Percentiles rank a stretch among this genome's conserved stretches.
These are phyloP conservation scores for Gopherus evgoodei DNA, from an alignment of 2,113 vertebrate genomes.

Conservation along the genomic window DNA sequence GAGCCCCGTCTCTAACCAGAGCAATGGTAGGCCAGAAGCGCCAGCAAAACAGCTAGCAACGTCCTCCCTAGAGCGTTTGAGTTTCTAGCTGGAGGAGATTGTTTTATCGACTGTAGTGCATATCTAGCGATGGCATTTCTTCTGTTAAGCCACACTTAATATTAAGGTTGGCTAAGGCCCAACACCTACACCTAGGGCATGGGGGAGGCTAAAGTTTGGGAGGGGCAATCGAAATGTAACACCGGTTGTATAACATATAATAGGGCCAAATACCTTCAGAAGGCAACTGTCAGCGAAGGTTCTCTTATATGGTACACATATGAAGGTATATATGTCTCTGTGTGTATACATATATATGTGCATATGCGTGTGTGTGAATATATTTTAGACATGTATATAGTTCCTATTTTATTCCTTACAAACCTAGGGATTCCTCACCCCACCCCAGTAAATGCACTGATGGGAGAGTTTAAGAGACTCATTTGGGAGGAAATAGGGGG, in stretches of 20 bases:
- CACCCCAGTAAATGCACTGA: not conserved
- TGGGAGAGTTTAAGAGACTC: constrained; percentile 35
- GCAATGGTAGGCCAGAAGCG: constrained; percentile 78
- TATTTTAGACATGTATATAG: accelerated
- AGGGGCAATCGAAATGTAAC: not conserved
- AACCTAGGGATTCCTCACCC: not conserved
- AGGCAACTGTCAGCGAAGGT: constrained; percentile 25
- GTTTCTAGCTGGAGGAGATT: constrained; percentile 24
- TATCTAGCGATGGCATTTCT: not conserved
- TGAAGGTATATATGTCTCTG: constrained; percentile 31
- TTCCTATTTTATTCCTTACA: accelerated
- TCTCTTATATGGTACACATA: constrained; percentile 49
- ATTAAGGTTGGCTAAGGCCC: not conserved
- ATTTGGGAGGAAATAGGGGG: constrained; percentile 33
- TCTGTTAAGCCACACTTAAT: constrained; percentile 34
- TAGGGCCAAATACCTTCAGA: not conserved
- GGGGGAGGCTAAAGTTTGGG: too few relatives aligned
- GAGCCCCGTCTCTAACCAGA: constrained; percentile 76
- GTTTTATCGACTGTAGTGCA: constrained; percentile 4
- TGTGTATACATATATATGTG: not conserved
- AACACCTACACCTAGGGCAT: not conserved
- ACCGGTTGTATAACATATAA: not conserved
- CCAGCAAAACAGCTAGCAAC: constrained; percentile 70
- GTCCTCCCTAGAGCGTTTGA: constrained; percentile 72
- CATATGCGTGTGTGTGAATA: not conserved